These are phyloP conservation scores for Tachycineta bicolor DNA, from an alignment of 2,113 vertebrate species.

Conservation along the genomic window DNA sequence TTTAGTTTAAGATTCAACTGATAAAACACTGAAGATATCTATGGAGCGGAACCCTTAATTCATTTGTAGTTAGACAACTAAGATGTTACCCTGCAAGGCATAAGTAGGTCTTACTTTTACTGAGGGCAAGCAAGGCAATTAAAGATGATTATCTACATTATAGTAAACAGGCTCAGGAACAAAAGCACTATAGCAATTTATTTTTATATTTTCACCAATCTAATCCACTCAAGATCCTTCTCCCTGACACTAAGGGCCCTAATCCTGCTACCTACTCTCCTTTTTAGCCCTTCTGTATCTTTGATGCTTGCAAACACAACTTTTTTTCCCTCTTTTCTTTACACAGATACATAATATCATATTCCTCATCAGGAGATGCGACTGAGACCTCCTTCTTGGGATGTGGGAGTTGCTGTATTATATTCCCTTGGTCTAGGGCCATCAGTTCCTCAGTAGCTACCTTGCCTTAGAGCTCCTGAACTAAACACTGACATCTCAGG, in stretches of 20 bases:
- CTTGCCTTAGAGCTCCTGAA: background rate
- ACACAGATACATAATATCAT: background rate
- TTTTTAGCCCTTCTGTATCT: background rate
- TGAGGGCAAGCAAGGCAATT: background rate
- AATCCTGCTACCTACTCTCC: background rate
- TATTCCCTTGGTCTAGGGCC: background rate
- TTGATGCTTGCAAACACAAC: background rate
- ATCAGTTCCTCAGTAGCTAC: background rate
- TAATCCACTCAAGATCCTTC: background rate
- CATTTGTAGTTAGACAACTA: background rate
- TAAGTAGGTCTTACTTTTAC: background rate
- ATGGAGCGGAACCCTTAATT: background rate
- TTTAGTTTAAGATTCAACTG: background rate
- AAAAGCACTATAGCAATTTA: background rate
- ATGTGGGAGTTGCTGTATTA: background rate
- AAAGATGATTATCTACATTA: background rate
- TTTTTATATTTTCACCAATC: background rate
- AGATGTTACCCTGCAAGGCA: background rate
- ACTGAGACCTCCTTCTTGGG: accelerated
- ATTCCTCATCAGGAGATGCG: background rate
- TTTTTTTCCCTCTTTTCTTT: background rate
- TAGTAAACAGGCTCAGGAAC: background rate
- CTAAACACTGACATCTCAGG: background rate
- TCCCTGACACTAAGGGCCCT: background rate
- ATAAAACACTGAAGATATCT: background rate